Base-by-base conservation (phyloP, 1,140 invertebrate species). In the Cyclargus thomasi region DNA sequence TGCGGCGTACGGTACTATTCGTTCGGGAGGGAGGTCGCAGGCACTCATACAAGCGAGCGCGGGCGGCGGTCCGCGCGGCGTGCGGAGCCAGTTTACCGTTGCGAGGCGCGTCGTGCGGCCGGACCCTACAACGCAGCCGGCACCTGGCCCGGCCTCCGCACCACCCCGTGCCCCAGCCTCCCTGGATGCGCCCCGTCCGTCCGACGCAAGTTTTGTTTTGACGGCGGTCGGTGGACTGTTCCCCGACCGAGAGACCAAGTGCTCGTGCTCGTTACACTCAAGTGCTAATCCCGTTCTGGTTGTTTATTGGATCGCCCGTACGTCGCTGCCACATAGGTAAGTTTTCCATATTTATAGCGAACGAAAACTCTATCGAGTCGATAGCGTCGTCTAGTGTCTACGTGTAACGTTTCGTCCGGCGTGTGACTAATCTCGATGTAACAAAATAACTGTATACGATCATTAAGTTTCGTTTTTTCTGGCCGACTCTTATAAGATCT, bases 61-160 rank as follows among this genome's bases (percentile, higher is more conserved):
- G 84, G 85, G 85, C 85, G 85, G 85, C 83, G 81, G 80, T 77
- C 76, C 14, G 78, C 78, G 80, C 80, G 75, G 80, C 75, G 78
- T 77, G 83, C 39, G 39, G 39, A 47, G 39, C 83, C 86, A 90
- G 87, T 90, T 90, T 90, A 90, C 87, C 87, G 87, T 90, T 90
- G 87, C 81, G 80, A 85, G 87, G 87, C 87, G 87, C 85, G 83
- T 86, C 76, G 85, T 88, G 87, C 86, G 87, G 85, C 85, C 85
- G 83, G 84, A 89, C 85, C 82, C 77, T 78, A 77, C 82, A 81
- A 83, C 81, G 81, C 82, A 81, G 83, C 85, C 84, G 81, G 81
- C 82, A 81, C 76, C 79, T 77, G 79, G 70, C 78, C 78, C 74
- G 76, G 76, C 73, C 76, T 77, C 72, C 73, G 69, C 71, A 74